Conservation (phyloP, 2,888 invertebrate species). For the Helicoverpa assulta region DNA sequence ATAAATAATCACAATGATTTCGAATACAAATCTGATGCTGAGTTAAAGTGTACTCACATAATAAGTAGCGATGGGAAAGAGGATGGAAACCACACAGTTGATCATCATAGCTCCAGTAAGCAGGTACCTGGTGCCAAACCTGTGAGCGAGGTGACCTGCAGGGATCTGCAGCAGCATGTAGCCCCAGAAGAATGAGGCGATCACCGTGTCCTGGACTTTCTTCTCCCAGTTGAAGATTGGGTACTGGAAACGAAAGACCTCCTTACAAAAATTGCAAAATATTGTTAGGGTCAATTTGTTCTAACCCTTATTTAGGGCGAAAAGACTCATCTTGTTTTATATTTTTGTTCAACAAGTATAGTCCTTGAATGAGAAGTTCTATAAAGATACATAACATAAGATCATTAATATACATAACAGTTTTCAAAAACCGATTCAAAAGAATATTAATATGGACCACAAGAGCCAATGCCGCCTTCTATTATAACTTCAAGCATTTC, state of each 20-base stretch:
- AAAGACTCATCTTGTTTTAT: too few relatives aligned
- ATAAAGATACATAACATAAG: too few relatives aligned
- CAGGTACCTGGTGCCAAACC: slow-evolving; percentile 92
- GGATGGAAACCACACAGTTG: slow-evolving; percentile 91
- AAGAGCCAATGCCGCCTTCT: background rate
- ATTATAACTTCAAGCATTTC: background rate
- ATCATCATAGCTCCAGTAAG: slow-evolving; percentile 89
- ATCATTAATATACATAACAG: too few relatives aligned
- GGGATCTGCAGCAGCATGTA: slow-evolving; percentile 93
- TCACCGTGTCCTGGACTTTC: slow-evolving; percentile 83
- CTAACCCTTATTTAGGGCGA: too few relatives aligned
- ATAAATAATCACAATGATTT: too few relatives aligned
- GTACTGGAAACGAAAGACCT: slow-evolving; percentile 69
- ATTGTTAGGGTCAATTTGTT: too few relatives aligned
- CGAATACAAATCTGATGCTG: background rate
- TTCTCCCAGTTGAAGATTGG: slow-evolving; percentile 89
- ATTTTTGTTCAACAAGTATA: too few relatives aligned
- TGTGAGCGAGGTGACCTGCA: slow-evolving; percentile 92
- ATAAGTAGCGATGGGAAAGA: slow-evolving; percentile 92
- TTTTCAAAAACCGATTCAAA: too few relatives aligned
- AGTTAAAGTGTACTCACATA: slow-evolving; percentile 70
- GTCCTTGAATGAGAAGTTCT: too few relatives aligned
- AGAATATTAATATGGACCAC: background rate
- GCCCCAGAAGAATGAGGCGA: slow-evolving; percentile 91
- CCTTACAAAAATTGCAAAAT: background rate